Base-by-base conservation (phyloP, 2,888 invertebrate genomes). In the Malthinus seriepunctatus region DNA sequence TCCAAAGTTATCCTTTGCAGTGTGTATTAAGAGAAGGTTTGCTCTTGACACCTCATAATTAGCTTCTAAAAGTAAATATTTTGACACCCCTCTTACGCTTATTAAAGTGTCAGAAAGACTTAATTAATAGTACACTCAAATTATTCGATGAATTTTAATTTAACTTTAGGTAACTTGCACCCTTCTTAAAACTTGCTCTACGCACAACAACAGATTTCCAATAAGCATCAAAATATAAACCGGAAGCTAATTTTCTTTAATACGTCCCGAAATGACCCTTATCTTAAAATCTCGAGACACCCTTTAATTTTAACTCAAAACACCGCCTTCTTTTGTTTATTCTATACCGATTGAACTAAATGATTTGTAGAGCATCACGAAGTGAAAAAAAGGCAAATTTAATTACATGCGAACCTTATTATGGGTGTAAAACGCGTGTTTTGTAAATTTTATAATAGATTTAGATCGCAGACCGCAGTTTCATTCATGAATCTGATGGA, bases 11-110 rank as follows among this genome's bases (percentile, higher is more conserved):
- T 55, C 55, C 55, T 51, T 60, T 51, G 42, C 51, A 55, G 51
- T 60, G 55, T 34, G 44, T 50, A 50, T 46, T 35, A 52, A 56
- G 52, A 23, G 23, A 23, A 23, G 60, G 64, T 60, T 60, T 67
- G 67, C 56, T 56, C 23, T 56, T 67, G 67, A 66, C 66, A 64
- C 63, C 63, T 66, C 44, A 63, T 66, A 66, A 66, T 66, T 66
- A 66, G 60, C 62, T 64, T 60, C 57, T 58, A 63, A 57, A 23
- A 59, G 56, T 56, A 62, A 60, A 63, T 62, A 63, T 64, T 66
- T 62, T 63, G 63, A 64, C 63, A 60, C 62, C 62, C 58, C 52
- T 57, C 56, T 59, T 58, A 60, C 62, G 64, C 64, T 57, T 62
- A 63, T 64, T 64, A 66, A 61, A 57, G 50, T 61, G 61, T 61